phyloP scores from a whole-genome alignment of 2,797 vertebrate species.

The Melopsittacus undulatus region DNA sequence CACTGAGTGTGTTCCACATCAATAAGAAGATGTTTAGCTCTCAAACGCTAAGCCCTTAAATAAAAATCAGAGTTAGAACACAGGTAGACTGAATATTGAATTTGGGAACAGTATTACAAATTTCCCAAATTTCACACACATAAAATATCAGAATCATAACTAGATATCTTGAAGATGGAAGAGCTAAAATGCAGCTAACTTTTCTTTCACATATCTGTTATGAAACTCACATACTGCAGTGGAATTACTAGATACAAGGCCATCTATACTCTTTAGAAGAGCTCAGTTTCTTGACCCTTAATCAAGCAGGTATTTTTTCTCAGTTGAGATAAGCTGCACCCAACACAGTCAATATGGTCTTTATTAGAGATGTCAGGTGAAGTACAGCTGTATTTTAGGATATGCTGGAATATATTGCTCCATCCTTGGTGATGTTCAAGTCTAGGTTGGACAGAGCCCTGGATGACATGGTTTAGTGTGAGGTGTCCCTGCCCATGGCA shows the following conservation, averaged over 20 bases:
- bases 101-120: neutral
- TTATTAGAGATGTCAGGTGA: neutral
- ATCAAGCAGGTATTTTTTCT: neutral
- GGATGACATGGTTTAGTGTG: too few species aligned
- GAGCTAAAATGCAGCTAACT: neutral
- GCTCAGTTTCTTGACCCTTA: neutral
- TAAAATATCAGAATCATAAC: neutral
- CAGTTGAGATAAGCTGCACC: neutral
- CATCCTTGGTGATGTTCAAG: too few species aligned
- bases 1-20: neutral
- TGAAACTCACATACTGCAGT: neutral
- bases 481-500: too few species aligned
- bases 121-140: neutral
- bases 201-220: neutral
- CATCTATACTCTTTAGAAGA: neutral
- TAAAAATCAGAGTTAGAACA: neutral
- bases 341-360: neutral
- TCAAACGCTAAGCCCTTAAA: neutral
- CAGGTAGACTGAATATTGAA: neutral
- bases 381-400: neutral
- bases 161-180: neutral
- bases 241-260: neutral
- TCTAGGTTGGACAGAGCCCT: too few species aligned
- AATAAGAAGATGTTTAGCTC: neutral
- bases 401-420: neutral